Base-by-base conservation (phyloP, 2,113 vertebrate species). In the Crypturellus undulatus region DNA sequence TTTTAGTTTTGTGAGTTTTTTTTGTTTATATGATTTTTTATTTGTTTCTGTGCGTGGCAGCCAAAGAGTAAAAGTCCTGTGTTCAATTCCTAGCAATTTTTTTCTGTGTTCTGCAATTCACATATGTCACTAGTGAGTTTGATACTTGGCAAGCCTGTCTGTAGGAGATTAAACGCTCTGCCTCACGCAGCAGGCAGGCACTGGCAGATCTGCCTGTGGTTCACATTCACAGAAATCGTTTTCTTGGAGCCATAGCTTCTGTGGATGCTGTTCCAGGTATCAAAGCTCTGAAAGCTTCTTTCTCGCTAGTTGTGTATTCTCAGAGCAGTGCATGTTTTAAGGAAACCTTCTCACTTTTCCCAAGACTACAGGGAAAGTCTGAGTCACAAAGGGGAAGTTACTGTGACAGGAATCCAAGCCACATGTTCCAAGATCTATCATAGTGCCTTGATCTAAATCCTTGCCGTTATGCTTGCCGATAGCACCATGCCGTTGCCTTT, bases 11-110 rank as follows among this genome's bases (percentile, higher is more conserved):
- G 22, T 11, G 40, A 12, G 10, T 42, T 22, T 30, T 22, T 43
- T 59, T 32, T 24, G 49, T 24, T 49, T 49, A 6, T 49, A 24
- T 49, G 49, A 24, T 22, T 49, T 30, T 40, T 22, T 40, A 49
- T 32, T 38, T 65, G 22, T 17, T 30, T 24, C 40, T 22, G 38
- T 59, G 28, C 58, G 36, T 54, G 36, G 43, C 19, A 91, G 10
- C 34, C n/a, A n/a, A 12, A 0, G 0, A 30, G 24, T 63, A 5
- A 56, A 2, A 38, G 30, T 45, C 7, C 8, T 4, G 1, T 8
- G 8, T 38, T 83, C 51, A 36, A 20, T 58, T 87, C 49, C 38
- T 38, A 15, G 40, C 43, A 1, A 17, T 26, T 60, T 21, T 25
- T 34, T 28, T 40, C 38, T 47, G 11, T 38, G 49, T 26, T 68